These are phyloP conservation scores for Glaucomys volans DNA, from an alignment of 2,113 vertebrate genomes.

Conservation along the genomic window DNA sequence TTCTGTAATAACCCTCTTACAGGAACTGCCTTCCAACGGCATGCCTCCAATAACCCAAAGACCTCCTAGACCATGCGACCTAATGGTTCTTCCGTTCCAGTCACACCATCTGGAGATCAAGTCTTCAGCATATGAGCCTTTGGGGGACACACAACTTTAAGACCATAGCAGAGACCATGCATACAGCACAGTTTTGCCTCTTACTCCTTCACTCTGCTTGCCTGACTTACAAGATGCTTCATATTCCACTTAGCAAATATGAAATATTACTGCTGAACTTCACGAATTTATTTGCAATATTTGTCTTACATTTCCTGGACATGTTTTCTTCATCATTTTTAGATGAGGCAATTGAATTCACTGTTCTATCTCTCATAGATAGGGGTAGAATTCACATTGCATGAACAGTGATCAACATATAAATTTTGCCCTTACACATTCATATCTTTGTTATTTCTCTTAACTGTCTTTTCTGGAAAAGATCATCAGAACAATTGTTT, in stretches of 20 bases:
- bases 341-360: neutral
- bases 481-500: neutral
- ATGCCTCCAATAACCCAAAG: neutral
- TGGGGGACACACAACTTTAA: neutral
- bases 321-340: neutral
- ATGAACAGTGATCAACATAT: neutral
- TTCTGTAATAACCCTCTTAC: neutral
- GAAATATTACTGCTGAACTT: neutral
- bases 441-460: neutral
- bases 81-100: neutral
- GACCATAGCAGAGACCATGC: neutral
- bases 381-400: neutral
- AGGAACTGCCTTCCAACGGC: neutral
- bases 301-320: neutral
- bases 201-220: neutral
- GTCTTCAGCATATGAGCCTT: neutral
- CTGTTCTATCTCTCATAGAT: neutral
- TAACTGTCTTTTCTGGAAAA: conserved; percentile 18
- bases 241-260: neutral
- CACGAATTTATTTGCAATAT: neutral
- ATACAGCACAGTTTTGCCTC: neutral
- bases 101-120: neutral
- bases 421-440: neutral
- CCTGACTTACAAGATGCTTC: neutral
- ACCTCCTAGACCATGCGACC: accelerated